Base-by-base conservation (phyloP, 2,888 invertebrate species). In the Oxytorus armatus region DNA sequence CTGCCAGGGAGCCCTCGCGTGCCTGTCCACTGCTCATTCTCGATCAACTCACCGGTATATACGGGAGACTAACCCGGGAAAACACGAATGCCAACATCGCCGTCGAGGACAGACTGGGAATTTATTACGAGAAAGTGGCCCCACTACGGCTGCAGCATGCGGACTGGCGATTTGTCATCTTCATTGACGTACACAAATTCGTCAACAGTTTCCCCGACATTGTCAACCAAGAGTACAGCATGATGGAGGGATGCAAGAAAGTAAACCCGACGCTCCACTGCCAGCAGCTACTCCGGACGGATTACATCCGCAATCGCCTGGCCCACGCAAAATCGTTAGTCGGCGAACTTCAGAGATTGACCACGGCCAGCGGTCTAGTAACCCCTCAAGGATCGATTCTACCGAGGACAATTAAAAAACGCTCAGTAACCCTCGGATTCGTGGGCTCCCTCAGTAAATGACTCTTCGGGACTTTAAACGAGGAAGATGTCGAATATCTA, bases 381-480 rank as follows among this genome's bases (percentile, higher is more conserved):
- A 39, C 36, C 2, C 4, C 59, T 3, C 29, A 29, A 29, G 29
- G 5, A n/a, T n/a, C n/a, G n/a, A n/a, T n/a, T n/a, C n/a, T n/a
- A n/a, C n/a, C n/a, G 29, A 29, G 3, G 29, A 3, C 3, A 5
- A 66, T 16, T 14, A 39, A 16, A 10, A 63, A 10, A 47, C 65
- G 74, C 8, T 70, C 59, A 1, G 70, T 70, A 1, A 57, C 70
- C 2, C 14, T 70, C 0, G 70, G 70, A 36, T 36, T 70, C 10
- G 23, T 70, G 1, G 70, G 70, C 0, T 49, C 70, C 0, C 14
- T 70, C 1, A 70, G 70, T n/a, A 59, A 70, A 59, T 70, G 59
- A 1, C 36, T 70, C 0, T 59, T 70, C 5, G 70, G 59, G 0
- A 68, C 66, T 0, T 5, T 68, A 23, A 53, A 53, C 3, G 29